These are phyloP conservation scores for Oasisia sp. DNA, from an alignment of 2,888 invertebrate genomes.

Conservation along the genomic window DNA sequence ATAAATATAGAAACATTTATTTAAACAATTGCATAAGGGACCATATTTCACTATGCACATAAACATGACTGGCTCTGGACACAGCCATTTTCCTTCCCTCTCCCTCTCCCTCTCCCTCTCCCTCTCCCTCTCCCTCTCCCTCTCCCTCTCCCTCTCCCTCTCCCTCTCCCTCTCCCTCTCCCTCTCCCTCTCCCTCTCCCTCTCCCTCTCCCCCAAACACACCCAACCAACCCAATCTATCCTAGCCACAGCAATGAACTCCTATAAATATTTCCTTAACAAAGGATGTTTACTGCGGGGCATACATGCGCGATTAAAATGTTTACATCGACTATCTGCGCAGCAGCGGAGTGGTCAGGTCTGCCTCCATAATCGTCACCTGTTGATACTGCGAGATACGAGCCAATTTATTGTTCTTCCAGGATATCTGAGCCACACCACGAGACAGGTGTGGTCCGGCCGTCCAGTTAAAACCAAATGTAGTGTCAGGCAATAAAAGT, in stretches of 20 bases:
- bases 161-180: background rate
- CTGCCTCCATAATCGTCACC: background rate
- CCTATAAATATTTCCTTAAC: slow-evolving; percentile 17
- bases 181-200: too few relatives aligned
- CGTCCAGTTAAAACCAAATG: background rate
- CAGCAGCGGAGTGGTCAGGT: background rate
- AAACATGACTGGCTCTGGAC: background rate
- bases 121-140: too few relatives aligned
- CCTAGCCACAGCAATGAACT: background rate
- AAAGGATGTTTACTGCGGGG: background rate
- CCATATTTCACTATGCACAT: background rate
- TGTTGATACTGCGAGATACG: background rate
- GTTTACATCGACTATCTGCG: slow-evolving; percentile 5
- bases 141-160: background rate
- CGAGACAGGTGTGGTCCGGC: background rate
- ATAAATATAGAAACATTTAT: too few relatives aligned
- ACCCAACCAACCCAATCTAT: background rate
- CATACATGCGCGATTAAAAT: background rate
- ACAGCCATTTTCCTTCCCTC: background rate
- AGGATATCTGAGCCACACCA: background rate
- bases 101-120: background rate
- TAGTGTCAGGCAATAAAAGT: background rate
- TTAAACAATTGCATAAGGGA: too few relatives aligned
- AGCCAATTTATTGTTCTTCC: background rate
- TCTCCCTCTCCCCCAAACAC: too few relatives aligned